These are phyloP conservation scores for Homalodisca vitripennis DNA, from an alignment of 1,140 invertebrate species.

Conservation along the genomic window DNA sequence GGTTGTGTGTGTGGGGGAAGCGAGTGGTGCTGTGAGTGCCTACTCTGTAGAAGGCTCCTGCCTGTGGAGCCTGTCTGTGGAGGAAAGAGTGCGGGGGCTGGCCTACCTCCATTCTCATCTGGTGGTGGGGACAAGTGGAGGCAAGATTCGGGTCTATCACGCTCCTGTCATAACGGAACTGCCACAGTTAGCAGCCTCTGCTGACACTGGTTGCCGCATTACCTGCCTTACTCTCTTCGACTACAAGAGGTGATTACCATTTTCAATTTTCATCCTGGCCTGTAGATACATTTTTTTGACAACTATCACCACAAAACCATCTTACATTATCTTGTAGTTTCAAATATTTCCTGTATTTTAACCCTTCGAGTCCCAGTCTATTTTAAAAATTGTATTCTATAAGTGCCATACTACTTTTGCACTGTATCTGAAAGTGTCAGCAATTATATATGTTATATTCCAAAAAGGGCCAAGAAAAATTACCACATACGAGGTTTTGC, in stretches of 20 bases:
- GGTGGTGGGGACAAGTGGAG: constrained; percentile 32
- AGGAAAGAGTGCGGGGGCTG: constrained; percentile 33
- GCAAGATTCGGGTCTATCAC: constrained; percentile 29
- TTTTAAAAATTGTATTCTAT: background rate
- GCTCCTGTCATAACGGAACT: background rate
- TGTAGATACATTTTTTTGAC: background rate
- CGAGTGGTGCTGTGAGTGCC: constrained; percentile 31
- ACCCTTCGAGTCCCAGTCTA: background rate
- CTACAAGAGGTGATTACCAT: constrained; percentile 16
- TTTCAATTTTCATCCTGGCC: background rate
- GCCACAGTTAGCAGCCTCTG: constrained; percentile 28
- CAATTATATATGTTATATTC: background rate
- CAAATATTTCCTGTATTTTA: background rate
- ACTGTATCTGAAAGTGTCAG: background rate
- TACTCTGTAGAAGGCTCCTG: constrained; percentile 6
- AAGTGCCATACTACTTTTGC: background rate
- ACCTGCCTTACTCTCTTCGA: constrained; percentile 30
- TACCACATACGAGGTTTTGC: too few species aligned
- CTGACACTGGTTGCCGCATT: constrained; percentile 34
- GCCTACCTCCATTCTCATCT: constrained; percentile 21
- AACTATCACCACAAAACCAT: background rate
- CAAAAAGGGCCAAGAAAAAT: background rate
- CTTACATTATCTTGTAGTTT: background rate
- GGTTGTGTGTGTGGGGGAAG: constrained; percentile 34
- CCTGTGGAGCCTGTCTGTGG: constrained; percentile 31